Evolutionary conservation across 2,113 vertebrate genomes (phyloP), one percentile per base, ranked within the genome.

Genomic region (Rhinoptilus africanus): DNA sequence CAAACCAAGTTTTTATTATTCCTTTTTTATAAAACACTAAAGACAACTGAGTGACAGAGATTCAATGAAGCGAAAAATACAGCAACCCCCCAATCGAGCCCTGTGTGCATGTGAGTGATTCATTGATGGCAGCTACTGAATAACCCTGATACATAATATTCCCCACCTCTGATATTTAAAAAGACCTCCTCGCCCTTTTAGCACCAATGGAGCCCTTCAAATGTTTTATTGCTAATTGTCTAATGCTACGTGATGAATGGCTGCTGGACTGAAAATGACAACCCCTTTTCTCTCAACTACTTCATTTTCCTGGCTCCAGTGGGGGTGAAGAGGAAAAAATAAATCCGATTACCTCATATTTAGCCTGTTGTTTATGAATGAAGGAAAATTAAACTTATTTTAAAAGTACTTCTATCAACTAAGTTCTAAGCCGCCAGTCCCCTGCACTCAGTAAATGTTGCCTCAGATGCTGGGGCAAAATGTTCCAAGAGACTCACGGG

Each of bases 181-280:
- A 72, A 50, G 73, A 89, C 63, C 74, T 71, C 45, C 53, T 64
- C 1, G 6, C 85, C 94, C 74, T 92, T 92, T 80, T 93, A 95
- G 85, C 89, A 73, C 80, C 93, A 89, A 4, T 71, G 94, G 91
- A 96, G 78, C 66, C 93, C 94, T 96, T 89, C 68, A 51, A 83
- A 96, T 89, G 51, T 95, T 97, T 97, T 95, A 97, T 77, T 95
- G 93, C 94, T 93, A 89, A 97, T 97, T 97, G 94, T 97, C 97
- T 97, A 94, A 96, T 96, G 87, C 84, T 77, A 43, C 0, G 48
- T 96, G 96, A 97, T 94, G 77, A 94, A 97, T 84, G 68, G 80
- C 82, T 88, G 56, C 87, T 92, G 87, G 77, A 88, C 73, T 92
- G 92, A 97, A 97, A 94, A 93, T 96, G 96, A 96, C 95, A 96